Base-by-base conservation (phyloP, 2,888 invertebrate genomes). In the Heliconius cydno region DNA sequence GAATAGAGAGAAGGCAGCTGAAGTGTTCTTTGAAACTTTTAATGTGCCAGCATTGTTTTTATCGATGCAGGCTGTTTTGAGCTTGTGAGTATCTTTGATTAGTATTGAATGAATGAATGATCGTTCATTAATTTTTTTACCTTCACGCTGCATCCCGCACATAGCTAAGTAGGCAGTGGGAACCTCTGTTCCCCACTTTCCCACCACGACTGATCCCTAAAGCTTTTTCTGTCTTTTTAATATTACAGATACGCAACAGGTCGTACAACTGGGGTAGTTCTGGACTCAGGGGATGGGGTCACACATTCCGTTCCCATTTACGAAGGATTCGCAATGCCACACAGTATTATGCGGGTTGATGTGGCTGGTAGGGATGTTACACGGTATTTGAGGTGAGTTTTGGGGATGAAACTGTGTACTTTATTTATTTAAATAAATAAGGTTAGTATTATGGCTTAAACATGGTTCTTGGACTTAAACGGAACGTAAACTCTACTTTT, bases 291-390 rank as follows among this genome's bases (percentile, higher is more conserved):
- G 0, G 99, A 99, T 93, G 99, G 99, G 41, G 99, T 99, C 9
- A 99, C 99, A 0, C 99, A 99, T 94, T 98, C 99, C n/a, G 99
- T 99, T 84, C 99, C 99, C 80, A 99, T 99, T 87, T 99, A 99
- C 92, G 99, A 99, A 94, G 99, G 99, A 71, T 99, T 99, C 92
- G 99, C 99, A 75, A 98, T 99, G 97, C 99, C 99, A 30, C 98
- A 99, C 94, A 98, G 98, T 95, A 99, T 99, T 90, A 99, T 99
- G 98, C 95, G 99, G 86, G 98, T 99, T 22, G 99, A 99, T 91
- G 98, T 99, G 81, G 99, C 99, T 46, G 99, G 99, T 7, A 96
- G 99, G 71, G 99, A 99, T 94, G 99, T 99, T 76, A 98, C 99
- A 2, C 96, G 98, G 85, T 99, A 99, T 92, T 96, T 99, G 65